Conservation (phyloP, 1,140 invertebrate species). For the Melanaphis sacchari region DNA sequence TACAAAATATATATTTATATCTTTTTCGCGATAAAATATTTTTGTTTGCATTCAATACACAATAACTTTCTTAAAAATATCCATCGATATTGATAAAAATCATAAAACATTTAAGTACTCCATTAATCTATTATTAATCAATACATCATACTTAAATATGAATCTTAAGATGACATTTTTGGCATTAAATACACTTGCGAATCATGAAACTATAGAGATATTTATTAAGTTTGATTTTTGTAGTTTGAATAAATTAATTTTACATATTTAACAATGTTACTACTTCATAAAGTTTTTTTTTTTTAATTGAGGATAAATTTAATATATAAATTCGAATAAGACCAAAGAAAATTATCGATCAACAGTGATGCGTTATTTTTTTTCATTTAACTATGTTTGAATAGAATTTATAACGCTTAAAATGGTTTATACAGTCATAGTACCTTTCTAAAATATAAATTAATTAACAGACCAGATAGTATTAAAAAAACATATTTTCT, state of each 20-base stretch:
- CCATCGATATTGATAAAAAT: neutral
- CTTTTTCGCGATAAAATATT: neutral
- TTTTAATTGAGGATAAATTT: no score
- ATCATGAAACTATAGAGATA: neutral
- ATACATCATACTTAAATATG: neutral
- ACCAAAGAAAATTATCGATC: no score
- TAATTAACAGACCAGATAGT: no score
- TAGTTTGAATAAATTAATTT: neutral
- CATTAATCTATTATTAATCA: neutral
- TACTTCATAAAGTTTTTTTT: no score
- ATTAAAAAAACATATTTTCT: no score
- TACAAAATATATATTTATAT: neutral
- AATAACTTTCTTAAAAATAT: neutral
- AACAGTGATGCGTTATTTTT: no score
- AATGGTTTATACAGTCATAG: no score
- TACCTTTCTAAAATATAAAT: no score
- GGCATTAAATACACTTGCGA: neutral
- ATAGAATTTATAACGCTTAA: no score
- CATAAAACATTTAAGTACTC: neutral
- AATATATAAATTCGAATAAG: no score
- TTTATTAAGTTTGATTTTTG: neutral
- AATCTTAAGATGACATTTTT: neutral
- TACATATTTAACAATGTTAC: no score
- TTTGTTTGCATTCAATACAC: neutral
- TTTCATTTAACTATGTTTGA: no score